Percentiles rank a stretch among this genome's conserved stretches.
These are phyloP conservation scores for Cataglyphis albicans DNA, from an alignment of 2,888 invertebrate genomes.

Conservation along the genomic window DNA sequence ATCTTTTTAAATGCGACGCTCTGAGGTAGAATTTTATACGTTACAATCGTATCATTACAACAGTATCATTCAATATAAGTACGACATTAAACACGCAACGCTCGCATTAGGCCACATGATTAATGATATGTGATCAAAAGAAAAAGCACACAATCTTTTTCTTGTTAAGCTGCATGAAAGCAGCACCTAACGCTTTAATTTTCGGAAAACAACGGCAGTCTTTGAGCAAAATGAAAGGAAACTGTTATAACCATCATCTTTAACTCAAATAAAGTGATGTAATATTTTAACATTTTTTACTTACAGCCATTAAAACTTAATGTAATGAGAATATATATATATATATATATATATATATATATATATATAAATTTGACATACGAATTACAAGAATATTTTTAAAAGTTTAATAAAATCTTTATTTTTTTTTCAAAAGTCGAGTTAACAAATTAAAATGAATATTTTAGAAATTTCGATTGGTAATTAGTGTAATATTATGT, in stretches of 20 bases:
- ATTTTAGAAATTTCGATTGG: not conserved
- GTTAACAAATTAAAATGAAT: not conserved
- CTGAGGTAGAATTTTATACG: not conserved
- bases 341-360: too few species aligned
- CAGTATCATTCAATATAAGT: not conserved
- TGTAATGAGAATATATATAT: too few species aligned
- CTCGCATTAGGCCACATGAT: conserved; percentile 37
- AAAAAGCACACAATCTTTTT: conserved; percentile 20
- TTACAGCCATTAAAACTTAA: conserved; percentile 3
- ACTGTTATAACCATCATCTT: not conserved
- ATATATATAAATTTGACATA: not conserved
- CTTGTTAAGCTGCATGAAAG: conserved; percentile 40
- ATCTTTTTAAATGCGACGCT: not conserved
- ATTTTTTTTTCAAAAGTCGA: not conserved
- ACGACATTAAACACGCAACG: conserved; percentile 33
- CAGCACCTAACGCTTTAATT: conserved; percentile 33
- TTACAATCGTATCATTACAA: conserved; percentile 7
- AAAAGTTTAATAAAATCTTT: not conserved
- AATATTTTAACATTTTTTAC: not conserved
- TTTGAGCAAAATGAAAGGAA: not conserved
- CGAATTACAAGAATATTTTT: not conserved
- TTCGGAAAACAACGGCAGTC: not conserved
- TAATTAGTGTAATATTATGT: not conserved
- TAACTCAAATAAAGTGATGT: not conserved
- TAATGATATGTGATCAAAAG: conserved; percentile 41